These are phyloP conservation scores for Myoxocephalus aenaeus DNA, from an alignment of 2,797 vertebrate genomes.

Conservation along the genomic window DNA sequence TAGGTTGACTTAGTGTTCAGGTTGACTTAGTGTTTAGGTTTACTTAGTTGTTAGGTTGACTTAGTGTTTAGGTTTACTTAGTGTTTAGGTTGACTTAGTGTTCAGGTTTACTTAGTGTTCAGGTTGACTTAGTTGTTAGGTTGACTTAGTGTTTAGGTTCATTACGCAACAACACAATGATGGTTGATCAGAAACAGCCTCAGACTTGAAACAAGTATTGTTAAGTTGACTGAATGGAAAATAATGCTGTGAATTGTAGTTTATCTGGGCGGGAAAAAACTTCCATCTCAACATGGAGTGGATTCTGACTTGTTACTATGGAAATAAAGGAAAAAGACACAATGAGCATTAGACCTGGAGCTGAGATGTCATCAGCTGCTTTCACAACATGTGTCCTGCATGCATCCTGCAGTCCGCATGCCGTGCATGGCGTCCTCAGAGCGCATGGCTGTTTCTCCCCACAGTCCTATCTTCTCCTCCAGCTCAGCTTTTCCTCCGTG, in stretches of 20 bases:
- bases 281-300: background rate
- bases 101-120: too few species aligned
- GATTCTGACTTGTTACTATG: background rate
- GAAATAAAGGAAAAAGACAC: background rate
- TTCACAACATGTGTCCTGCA: background rate
- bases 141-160: background rate
- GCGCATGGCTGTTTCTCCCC: conserved; percentile 10
- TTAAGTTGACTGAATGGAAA: background rate
- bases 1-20: too few species aligned
- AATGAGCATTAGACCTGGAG: conserved; percentile 1
- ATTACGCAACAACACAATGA: too few species aligned
- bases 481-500: conserved; percentile 33
- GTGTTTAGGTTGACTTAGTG: too few species aligned
- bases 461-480: conserved; percentile 8
- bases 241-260: background rate
- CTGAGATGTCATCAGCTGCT: background rate
- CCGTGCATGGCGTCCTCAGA: conserved; percentile 40
- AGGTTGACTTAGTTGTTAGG: too few species aligned
- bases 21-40: too few species aligned
- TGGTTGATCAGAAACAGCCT: too few species aligned
- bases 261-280: background rate
- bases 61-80: too few species aligned
- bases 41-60: too few species aligned
- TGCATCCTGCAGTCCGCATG: conserved; percentile 24
- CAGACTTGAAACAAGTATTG: background rate